Conservation (phyloP, 2,113 vertebrate genomes). For the Quiscalus mexicanus region DNA sequence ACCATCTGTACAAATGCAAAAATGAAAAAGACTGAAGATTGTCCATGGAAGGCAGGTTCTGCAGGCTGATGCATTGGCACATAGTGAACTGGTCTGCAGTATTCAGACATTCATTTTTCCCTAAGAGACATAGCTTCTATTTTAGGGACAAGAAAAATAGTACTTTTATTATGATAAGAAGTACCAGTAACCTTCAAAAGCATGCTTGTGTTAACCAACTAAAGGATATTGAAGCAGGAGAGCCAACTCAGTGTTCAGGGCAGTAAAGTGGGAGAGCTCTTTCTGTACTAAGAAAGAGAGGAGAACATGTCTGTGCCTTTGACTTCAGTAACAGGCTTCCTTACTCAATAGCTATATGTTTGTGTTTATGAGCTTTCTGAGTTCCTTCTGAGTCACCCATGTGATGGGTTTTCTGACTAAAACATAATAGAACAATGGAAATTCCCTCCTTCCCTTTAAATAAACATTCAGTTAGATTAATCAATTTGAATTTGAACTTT, state of each 20-base stretch:
- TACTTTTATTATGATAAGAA: not conserved
- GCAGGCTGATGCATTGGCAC: not conserved
- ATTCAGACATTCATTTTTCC: not conserved
- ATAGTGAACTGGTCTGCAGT: not conserved
- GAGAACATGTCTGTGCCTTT: not conserved
- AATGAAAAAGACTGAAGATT: not conserved
- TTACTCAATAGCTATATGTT: not conserved
- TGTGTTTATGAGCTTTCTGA: not conserved
- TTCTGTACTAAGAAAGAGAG: not conserved
- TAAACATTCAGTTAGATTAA: not conserved
- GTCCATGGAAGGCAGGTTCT: not conserved
- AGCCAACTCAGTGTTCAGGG: not conserved
- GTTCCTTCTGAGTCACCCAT: not conserved
- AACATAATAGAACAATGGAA: not conserved
- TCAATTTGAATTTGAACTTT: not conserved
- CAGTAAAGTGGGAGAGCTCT: not conserved
- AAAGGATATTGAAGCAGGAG: not conserved
- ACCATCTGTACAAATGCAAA: not conserved
- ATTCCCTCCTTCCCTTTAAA: not conserved
- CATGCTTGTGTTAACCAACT: not conserved
- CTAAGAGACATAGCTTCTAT: not conserved
- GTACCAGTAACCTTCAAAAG: not conserved
- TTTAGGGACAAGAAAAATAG: not conserved
- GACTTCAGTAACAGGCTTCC: fast-evolving
- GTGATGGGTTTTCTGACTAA: not conserved